These are phyloP conservation scores for Gymnothorax reevesii DNA, from an alignment of 2,797 vertebrate genomes.

Conservation along the genomic window DNA sequence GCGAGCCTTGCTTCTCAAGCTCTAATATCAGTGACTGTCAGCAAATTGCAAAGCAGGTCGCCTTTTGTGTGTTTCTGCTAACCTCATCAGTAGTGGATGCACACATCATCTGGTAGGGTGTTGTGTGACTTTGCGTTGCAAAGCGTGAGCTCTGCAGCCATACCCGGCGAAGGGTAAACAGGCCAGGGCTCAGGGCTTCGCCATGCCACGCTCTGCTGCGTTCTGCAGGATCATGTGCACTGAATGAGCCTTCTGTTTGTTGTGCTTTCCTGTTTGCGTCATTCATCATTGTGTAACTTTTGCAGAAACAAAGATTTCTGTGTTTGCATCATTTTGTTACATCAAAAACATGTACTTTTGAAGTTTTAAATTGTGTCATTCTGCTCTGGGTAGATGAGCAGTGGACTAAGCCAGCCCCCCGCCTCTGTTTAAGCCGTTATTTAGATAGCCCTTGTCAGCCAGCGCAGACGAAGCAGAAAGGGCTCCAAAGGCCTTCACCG, in stretches of 20 bases:
- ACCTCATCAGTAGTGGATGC: background rate
- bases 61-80: background rate
- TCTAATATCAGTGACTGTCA: background rate
- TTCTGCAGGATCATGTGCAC: background rate
- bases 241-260: constrained; percentile 19
- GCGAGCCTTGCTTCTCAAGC: background rate
- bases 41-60: background rate
- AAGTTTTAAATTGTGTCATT: background rate
- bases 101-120: background rate
- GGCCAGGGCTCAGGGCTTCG: background rate
- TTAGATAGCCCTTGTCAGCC: constrained; percentile 32
- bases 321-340: background rate
- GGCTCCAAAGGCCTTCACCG: constrained; percentile 12
- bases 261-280: background rate
- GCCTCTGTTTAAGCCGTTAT: constrained; percentile 23
- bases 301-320: constrained; percentile 12
- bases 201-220: background rate
- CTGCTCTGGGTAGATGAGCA: background rate
- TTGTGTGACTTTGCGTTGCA: background rate
- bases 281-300: constrained; percentile 18
- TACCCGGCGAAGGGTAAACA: background rate
- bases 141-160: background rate
- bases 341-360: background rate
- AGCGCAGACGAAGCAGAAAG: constrained; percentile 19
- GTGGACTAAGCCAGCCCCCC: background rate